These are phyloP conservation scores for Eurypyga helias DNA, from an alignment of 2,113 vertebrate genomes.

Conservation along the genomic window DNA sequence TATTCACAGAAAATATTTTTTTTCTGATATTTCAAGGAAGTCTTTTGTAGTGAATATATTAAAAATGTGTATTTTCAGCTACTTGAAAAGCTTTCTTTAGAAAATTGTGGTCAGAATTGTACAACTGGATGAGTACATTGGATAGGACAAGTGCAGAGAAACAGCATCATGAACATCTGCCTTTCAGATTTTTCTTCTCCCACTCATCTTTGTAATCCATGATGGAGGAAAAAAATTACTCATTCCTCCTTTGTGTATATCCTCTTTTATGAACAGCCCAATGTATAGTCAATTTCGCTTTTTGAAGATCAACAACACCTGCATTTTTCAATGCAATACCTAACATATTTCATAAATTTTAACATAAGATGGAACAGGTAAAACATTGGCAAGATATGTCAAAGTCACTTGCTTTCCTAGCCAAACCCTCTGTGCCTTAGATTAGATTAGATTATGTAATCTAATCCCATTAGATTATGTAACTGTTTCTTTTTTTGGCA, in stretches of 20 bases:
- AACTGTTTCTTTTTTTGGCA: background rate
- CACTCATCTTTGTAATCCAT: background rate
- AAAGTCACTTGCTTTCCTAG: background rate
- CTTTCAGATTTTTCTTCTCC: background rate
- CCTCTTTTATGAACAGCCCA: background rate
- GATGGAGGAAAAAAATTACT: fast-evolving
- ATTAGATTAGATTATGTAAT: background rate
- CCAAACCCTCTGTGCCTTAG: background rate
- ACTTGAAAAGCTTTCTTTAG: background rate
- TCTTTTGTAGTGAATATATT: background rate
- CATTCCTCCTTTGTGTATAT: background rate
- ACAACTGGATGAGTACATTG: background rate
- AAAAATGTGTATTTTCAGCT: background rate
- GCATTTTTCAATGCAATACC: background rate
- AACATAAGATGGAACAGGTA: background rate
- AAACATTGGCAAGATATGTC: background rate
- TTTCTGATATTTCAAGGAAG: background rate
- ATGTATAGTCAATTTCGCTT: background rate
- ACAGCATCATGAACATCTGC: background rate
- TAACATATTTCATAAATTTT: background rate
- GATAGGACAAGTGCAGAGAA: background rate
- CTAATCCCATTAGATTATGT: too few relatives aligned
- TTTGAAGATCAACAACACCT: background rate
- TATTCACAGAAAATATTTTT: background rate
- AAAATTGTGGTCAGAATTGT: background rate